These are phyloP conservation scores for Habrosyne pyritoides DNA, from an alignment of 2,888 invertebrate species.

Conservation along the genomic window DNA sequence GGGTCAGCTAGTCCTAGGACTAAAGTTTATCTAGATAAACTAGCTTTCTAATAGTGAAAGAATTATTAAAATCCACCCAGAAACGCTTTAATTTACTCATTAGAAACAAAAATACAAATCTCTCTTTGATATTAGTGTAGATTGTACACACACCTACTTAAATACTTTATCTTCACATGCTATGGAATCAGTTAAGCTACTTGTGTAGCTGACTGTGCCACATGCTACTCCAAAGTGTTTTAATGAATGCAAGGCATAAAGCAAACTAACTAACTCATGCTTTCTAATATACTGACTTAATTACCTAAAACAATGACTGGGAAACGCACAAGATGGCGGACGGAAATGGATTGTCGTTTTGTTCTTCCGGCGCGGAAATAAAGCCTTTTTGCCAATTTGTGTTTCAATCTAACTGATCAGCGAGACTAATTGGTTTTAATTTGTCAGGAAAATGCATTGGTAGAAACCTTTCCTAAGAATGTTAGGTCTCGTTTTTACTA, in stretches of 20 bases:
- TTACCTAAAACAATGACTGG: conserved; percentile 52
- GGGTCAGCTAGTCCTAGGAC: no score
- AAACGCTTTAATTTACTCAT: no score
- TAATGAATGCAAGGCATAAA: neutral
- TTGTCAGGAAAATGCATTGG: conserved; percentile 4
- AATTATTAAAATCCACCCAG: no score
- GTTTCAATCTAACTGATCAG: conserved; percentile 29
- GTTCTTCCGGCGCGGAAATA: conserved; percentile 41
- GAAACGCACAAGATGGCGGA: conserved; percentile 44
- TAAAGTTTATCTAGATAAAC: no score
- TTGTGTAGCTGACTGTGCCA: neutral
- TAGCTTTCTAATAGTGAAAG: no score
- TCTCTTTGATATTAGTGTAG: no score
- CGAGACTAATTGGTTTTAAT: conserved; percentile 23
- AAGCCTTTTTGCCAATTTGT: conserved; percentile 30
- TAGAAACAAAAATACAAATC: no score
- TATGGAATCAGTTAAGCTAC: no score
- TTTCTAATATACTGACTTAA: conserved; percentile 37
- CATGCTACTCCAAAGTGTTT: neutral
- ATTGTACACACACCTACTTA: no score
- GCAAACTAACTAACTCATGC: conserved; percentile 21
- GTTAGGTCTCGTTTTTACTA: no score
- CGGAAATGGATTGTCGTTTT: conserved; percentile 38
- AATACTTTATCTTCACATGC: no score
- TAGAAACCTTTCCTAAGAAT: no score